Conservation (phyloP, 2,888 invertebrate genomes). For the Parapristionchus giblindavisi region DNA sequence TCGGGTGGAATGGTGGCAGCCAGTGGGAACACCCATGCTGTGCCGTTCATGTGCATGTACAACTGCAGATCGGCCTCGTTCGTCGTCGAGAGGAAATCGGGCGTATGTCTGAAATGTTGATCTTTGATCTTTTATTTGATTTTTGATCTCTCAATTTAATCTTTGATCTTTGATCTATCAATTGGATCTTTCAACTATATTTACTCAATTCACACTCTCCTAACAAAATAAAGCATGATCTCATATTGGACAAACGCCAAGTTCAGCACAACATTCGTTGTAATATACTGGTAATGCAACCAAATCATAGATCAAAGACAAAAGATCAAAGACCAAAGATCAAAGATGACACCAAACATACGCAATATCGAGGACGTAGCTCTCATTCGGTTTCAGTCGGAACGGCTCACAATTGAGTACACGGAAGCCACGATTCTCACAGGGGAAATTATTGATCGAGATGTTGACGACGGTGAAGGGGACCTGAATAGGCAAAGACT, state of each 20-base stretch:
- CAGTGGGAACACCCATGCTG: conserved; percentile 76
- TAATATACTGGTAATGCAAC: too few species aligned
- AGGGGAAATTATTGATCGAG: conserved; percentile 74
- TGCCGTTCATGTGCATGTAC: conserved; percentile 70
- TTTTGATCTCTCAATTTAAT: too few species aligned
- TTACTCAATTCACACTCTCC: too few species aligned
- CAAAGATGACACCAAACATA: too few species aligned
- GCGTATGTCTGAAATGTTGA: conserved; percentile 79
- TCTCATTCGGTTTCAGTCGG: conserved; percentile 79
- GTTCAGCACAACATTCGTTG: too few species aligned
- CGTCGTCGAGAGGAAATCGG: conserved; percentile 84
- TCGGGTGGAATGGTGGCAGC: conserved; percentile 76
- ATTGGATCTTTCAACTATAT: too few species aligned
- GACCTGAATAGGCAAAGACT: conserved; percentile 71
- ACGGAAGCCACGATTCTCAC: conserved; percentile 77
- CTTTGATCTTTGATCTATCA: too few species aligned
- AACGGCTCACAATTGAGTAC: conserved; percentile 82
- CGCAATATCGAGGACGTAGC: conserved; percentile 83
- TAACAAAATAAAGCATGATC: too few species aligned
- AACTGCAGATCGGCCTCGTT: conserved; percentile 75
- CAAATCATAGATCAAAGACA: too few species aligned
- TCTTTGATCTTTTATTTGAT: too few species aligned
- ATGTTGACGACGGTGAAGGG: conserved; percentile 76
- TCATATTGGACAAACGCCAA: too few species aligned
- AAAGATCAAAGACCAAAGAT: too few species aligned